phyloP scores from a whole-genome alignment of 37 sponge, comb jelly and placozoan genomes.

The Beroe forskalii region DNA sequence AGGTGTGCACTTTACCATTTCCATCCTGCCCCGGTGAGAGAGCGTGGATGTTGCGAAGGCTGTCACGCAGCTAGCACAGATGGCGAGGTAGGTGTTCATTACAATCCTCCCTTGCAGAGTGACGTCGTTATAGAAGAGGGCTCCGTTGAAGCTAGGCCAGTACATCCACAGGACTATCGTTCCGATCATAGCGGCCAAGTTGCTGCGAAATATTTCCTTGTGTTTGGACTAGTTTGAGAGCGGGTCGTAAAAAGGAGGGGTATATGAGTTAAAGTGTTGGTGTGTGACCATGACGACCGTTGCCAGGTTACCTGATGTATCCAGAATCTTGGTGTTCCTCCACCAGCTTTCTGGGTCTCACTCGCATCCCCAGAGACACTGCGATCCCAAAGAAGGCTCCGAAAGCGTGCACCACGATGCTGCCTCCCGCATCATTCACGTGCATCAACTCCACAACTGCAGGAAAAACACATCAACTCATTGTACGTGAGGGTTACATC shows the following conservation, averaged over 20 bases:
- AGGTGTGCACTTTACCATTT: conserved; percentile 70
- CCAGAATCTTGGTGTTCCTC: not conserved
- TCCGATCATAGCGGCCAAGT: conserved; percentile 66
- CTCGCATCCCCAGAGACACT: conserved; percentile 66
- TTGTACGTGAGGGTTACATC: too few species aligned
- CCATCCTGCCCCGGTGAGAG: conserved; percentile 71
- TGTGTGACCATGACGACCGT: too few species aligned
- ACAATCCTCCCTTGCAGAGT: conserved; percentile 75
- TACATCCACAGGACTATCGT: conserved; percentile 89
- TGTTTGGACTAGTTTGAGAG: too few species aligned
- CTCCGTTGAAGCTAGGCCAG: conserved; percentile 94
- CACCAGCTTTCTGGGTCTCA: not conserved
- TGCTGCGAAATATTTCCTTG: not conserved
- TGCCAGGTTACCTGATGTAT: not conserved
- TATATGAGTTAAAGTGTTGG: too few species aligned
- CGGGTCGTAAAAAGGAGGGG: too few species aligned
- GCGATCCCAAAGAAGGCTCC: conserved; percentile 95
- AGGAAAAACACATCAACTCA: too few species aligned
- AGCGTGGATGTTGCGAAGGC: conserved; percentile 78
- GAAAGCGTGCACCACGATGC: conserved; percentile 89
- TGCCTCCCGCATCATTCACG: conserved; percentile 82
- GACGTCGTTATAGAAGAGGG: conserved; percentile 27
- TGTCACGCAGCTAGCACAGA: conserved; percentile 78
- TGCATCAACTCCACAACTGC: not conserved
- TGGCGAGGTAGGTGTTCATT: conserved; percentile 90